Base-by-base conservation (phyloP, 2,888 invertebrate species). In the Brenthis daphne region DNA sequence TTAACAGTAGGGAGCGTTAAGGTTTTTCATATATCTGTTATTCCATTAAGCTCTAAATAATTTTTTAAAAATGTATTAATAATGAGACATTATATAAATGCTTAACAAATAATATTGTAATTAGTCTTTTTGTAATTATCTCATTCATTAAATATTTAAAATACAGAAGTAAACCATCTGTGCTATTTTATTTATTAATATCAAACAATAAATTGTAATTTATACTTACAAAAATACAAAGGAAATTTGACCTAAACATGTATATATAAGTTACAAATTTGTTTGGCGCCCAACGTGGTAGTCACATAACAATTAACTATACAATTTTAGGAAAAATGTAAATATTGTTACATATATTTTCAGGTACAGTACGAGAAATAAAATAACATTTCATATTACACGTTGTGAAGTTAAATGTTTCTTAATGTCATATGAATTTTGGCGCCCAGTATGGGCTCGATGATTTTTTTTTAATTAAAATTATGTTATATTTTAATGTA, bases 101-200 rank as follows among this genome's bases (percentile, higher is more conserved):
- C 12, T 29, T 24, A 64, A 55, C 6, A 50, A 61, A 12, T 47
- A 66, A 66, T 50, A 33, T 13, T 55, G 37, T 67, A 67, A 67
- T 67, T 61, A 67, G 14, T 47, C 8, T 37, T 53, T 68, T 53
- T 47, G 20, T 68, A 33, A 64, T 57, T 51, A 57, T 48, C 57
- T 47, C 64, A 57, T 68, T 57, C 47, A 64, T 54, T 16, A n/a
- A 54, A 57, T 29, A 53, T 53, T 48, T 47, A 48, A 24, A 47
- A 47, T 47, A 13, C 47, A 47, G 24, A 47, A 58, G 47, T 43
- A 65, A 57, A 53, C 6, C 57, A 24, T 65, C 33, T 57, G 57
- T 57, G n/a, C 1, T 51, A 6, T n/a, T 24, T 57, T 37, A 51
- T 51, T 53, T 51, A 24, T 51, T 51, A 56, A 56, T 61, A 12